Evolutionary conservation across 1,140 invertebrate genomes (phyloP), one percentile per base, ranked within the genome.

Genomic region (Muscidifurax raptorellus): DNA sequence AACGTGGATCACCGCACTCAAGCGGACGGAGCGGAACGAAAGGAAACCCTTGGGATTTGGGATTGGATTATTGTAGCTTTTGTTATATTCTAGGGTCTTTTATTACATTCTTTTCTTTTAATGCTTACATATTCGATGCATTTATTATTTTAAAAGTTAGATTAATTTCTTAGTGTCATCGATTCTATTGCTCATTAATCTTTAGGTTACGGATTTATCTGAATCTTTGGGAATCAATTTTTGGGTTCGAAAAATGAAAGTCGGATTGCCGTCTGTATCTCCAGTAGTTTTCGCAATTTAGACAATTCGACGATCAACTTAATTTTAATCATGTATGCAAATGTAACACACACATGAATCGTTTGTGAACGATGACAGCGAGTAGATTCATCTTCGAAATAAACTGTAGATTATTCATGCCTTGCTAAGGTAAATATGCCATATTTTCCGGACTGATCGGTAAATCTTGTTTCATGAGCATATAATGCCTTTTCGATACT

Each of bases 281-380:
- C 40, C 40, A 72, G 10, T 47, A 76, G 40, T 25, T 22, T 52
- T 47, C 10, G 13, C 74, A n/a, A 76, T 76, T 76, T 25, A 76
- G 27, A 76, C 40, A 76, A 76, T 64, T 77, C 18, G 75, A 77
- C 64, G 75, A 77, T 77, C 18, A 77, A 47, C 47, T 77, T 64
- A 77, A 77, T 77, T 47, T 52, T 47, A 77, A 77, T 77, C 75
- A 77, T 13, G n/a, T 59, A 77, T 77, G 75, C 75, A 77, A 77
- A 77, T 77, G n/a, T n/a, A 5, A 32, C 32, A 25, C 75, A 22
- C 36, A 18, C 40, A 40, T 40, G 74, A 77, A 77, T 72, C 47
- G 72, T 75, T 75, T 75, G 72, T 72, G 40, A 72, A 72, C 32
- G 71, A 72, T 72, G 71, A 72, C 71, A 72, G 71, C 27, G 18